Base-by-base conservation (phyloP, 2,888 invertebrate genomes). In the Bugula neritina region DNA sequence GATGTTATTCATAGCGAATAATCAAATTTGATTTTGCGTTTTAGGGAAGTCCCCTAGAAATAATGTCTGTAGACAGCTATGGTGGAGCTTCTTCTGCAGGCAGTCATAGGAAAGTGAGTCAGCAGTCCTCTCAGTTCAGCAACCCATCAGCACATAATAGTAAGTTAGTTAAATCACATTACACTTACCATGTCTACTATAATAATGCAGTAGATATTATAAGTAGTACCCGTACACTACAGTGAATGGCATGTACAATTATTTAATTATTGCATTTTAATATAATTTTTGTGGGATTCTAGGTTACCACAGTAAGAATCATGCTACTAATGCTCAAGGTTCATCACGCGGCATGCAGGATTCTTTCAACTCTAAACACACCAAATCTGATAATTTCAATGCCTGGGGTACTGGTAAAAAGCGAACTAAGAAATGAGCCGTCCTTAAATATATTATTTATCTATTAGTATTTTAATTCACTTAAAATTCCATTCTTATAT, bases 61-160 rank as follows among this genome's bases (percentile, higher is more conserved):
- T 63, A 25, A 63, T 63, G 63, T 63, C 63, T 63, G 63, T 63
- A 31, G 27, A 27, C 63, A 63, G 63, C 31, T 63, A 63, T 31
- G 1, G 10, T 25, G 63, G 63, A 29, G 25, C 63, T 3, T 34
- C 29, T 2, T 63, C 63, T 31, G 63, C 63, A 25, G 63, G 27
- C 34, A 63, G 63, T 34, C 43, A 43, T 43, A 43, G 43, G 43
- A 43, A 5, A 43, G 43, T 5, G 17, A 17, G 43, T 5, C 43
- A 43, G 17, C 43, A 43, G 43, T 43, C 43, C 43, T 10, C 43
- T 10, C 43, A 43, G 43, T 17, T 10, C 17, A 43, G 43, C 43
- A 43, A 5, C 17, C 5, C 17, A 17, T 43, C 43, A 43, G n/a
- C n/a, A n/a, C 43, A 43, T 17, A 5, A 43, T 17, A 43, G 43